Evolutionary conservation across 2,888 invertebrate genomes (phyloP), one percentile per base, ranked within the genome.

Genomic region (Branchellion lobata): DNA sequence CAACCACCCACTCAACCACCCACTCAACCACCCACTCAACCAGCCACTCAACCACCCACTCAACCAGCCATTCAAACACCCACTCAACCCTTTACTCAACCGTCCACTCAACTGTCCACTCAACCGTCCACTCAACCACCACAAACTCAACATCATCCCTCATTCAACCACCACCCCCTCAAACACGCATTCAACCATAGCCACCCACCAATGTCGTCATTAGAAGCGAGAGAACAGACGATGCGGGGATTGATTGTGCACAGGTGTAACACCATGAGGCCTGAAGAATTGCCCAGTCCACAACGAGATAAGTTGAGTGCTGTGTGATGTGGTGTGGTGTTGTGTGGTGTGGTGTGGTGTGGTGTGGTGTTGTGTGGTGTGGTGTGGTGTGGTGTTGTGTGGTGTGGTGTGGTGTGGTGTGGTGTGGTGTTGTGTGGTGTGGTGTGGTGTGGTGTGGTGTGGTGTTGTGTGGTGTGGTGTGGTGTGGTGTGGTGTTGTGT

Each of bases 191-290:
- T 40, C 40, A 5, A 40, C 40, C 40, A 5, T 8, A 8, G 8
- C 40, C 5, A 8, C 40, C 40, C 40, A 57, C 61, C 61, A 5
- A 57, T 57, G 3, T n/a, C 61, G 3, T 57, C n/a, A 24, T 57
- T 57, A 57, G 11, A 57, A n/a, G n/a, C 61, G 61, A 57, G n/a
- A 57, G 61, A 18, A n/a, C 8, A 57, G n/a, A 57, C 61, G 21
- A 57, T 5, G 3, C 5, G 8, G 5, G 61, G 61, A 57, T 57
- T 57, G 61, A 57, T 57, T 5, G n/a, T 14, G 5, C 11, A 57
- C 21, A 57, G 5, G 5, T 57, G 61, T n/a, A 57, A 57, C 8
- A n/a, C n/a, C 61, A 57, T 57, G 11, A 24, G 5, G n/a, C 11
- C 61, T 14, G 11, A 18, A 5, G 14, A 57, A n/a, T 57, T 24